A percentile compares a stretch with the other conserved stretches of the same genome.
These are phyloP conservation scores for Lerista edwardsae DNA, from an alignment of 2,797 vertebrate genomes.

Conservation along the genomic window DNA sequence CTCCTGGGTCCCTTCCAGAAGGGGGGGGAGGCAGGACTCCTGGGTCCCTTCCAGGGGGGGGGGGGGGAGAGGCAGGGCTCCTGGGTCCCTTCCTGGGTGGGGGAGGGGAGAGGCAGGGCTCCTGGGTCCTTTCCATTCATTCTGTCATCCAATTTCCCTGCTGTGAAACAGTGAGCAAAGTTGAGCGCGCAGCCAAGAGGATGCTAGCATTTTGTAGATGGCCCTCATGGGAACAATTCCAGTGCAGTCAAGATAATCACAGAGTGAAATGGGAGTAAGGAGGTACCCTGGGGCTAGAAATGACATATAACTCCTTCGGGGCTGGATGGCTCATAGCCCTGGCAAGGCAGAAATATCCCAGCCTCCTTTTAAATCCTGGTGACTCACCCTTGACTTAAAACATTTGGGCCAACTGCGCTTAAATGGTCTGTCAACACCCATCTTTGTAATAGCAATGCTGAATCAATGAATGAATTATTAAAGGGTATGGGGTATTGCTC, in stretches of 20 bases:
- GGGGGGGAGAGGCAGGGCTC: background rate
- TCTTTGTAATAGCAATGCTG: background rate
- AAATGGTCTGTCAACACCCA: background rate
- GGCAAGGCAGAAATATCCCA: background rate
- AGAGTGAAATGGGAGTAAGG: background rate
- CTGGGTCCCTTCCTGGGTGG: background rate
- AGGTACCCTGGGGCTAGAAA: background rate
- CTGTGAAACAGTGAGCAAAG: background rate
- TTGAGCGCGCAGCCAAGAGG: background rate
- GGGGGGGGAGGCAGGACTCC: background rate
- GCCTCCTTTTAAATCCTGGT: background rate
- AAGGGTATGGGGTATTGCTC: background rate
- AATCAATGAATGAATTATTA: background rate
- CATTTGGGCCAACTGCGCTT: background rate
- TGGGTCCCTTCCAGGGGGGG: rapidly evolving
- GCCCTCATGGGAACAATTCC: background rate
- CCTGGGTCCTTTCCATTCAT: too few relatives aligned
- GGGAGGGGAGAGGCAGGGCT: too few relatives aligned
- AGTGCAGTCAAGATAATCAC: too few relatives aligned
- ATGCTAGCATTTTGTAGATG: background rate
- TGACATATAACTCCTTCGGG: background rate
- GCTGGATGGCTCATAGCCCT: background rate
- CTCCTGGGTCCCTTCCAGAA: background rate
- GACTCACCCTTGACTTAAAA: background rate
- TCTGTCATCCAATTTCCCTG: too few relatives aligned